A percentile compares a stretch with the other conserved stretches of the same genome.
Evolutionary conservation across 2,888 invertebrate genomes (phyloP).

Genomic region (Amphimallon solstitiale): DNA sequence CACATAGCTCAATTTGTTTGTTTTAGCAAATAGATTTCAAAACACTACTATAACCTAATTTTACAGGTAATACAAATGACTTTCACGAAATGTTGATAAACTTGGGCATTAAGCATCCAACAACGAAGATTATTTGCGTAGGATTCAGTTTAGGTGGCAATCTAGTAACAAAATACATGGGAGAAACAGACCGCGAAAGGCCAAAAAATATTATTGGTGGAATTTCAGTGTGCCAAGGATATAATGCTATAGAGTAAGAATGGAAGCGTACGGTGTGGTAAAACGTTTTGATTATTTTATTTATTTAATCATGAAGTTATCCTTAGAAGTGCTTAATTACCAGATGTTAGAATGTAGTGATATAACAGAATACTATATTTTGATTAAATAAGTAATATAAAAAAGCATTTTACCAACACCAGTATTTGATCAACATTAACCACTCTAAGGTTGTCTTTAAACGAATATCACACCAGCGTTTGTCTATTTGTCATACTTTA

Average conservation of each 20-base stretch:
- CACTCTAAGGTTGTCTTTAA: too few species aligned
- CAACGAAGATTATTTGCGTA: conserved; percentile 81
- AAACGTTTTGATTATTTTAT: not conserved
- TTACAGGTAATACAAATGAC: conserved; percentile 88
- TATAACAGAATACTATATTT: too few species aligned
- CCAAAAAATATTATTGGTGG: conserved; percentile 83
- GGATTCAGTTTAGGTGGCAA: conserved; percentile 96
- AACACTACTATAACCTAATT: not conserved
- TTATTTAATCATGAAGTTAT: too few species aligned
- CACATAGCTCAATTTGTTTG: too few species aligned
- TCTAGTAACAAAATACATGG: conserved; percentile 91
- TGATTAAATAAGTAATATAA: too few species aligned
- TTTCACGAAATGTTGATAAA: conserved; percentile 84
- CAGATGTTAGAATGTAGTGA: too few species aligned
- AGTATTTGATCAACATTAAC: too few species aligned
- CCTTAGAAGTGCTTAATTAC: too few species aligned
- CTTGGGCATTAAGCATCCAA: conserved; percentile 77
- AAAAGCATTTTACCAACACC: too few species aligned
- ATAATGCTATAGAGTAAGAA: conserved; percentile 87
- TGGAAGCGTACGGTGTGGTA: too few species aligned
- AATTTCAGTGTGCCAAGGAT: conserved; percentile 94
- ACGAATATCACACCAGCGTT: too few species aligned
- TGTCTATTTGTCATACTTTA: too few species aligned
- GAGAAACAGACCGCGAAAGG: conserved; percentile 74
- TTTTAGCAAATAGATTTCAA: not conserved